Base-by-base conservation (phyloP, 2,797 vertebrate genomes). In the Falco cherrug region DNA sequence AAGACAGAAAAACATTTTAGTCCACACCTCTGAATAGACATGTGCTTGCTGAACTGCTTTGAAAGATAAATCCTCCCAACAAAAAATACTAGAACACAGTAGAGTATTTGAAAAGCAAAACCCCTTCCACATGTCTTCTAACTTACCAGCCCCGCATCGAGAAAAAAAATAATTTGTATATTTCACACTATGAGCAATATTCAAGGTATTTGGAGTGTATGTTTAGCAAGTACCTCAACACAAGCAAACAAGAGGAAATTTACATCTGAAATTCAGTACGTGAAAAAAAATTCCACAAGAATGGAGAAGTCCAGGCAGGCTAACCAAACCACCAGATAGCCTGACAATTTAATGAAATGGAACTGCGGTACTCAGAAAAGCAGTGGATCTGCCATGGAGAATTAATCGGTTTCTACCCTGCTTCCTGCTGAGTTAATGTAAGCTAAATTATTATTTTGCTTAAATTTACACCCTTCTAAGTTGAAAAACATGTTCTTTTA, bases 361-460 rank as follows among this genome's bases (percentile, higher is more conserved):
- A 96, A 95, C 71, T 85, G 89, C 56, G 15, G 80, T 84, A 91
- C 88, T 97, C 96, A 74, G 96, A 89, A 96, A 82, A 96, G 86
- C 85, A 95, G 85, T 84, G 94, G 88, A 97, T 96, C 80, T 94
- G 95, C 88, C 92, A 94, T 37, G 85, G 85, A 97, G 89, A 93
- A 98, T 95, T 96, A 97, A 94, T 97, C 95, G 22, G 48, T 95
- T 96, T 96, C 91, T 81, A 93, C 80, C 61, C 87, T 70, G 95
- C 90, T 97, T 97, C 97, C 98, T 96, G 96, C 97, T 97, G 98
- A 84, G 97, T 94, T 98, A 98, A 97, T 97, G 93, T 89, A 96
- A 96, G 69, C 92, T 97, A 97, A 98, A 98, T 98, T 97, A 97
- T 96, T 98, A 97, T 98, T 98, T 98, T 98, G 95, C 94, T 97